Percentiles rank a stretch among this genome's conserved stretches.
Conservation (phyloP, 2,113 vertebrate genomes). For the Pseudolaguvia tuberculata region DNA sequence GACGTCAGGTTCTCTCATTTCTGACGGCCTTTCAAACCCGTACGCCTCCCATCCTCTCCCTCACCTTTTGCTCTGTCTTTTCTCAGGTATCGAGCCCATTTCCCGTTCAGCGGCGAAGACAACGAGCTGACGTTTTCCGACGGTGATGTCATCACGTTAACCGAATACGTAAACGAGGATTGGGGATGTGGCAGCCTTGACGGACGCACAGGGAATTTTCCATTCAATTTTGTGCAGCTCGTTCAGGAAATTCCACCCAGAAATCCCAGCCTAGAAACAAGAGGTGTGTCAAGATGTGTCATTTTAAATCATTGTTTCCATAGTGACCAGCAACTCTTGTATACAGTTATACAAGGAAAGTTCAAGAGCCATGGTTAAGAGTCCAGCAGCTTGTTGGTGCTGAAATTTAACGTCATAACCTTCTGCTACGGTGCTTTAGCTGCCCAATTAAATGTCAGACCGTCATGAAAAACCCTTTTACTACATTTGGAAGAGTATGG, state of each 20-base stretch:
- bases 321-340: too few species aligned
- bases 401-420: too few species aligned
- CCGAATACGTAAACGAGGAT: conserved; percentile 75
- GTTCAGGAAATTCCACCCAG: conserved; percentile 45
- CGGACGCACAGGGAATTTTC: conserved; percentile 72
- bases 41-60: not conserved
- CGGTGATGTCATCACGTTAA: conserved; percentile 75
- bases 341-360: too few species aligned
- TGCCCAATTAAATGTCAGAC: too few species aligned
- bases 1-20: conserved; percentile 23
- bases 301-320: not conserved
- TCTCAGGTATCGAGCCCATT: conserved; percentile 70
- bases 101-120: conserved; percentile 77
- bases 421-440: too few species aligned
- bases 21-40: not conserved
- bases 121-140: conserved; percentile 79
- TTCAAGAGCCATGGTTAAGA: too few species aligned
- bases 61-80: not conserved
- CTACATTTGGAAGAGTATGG: too few species aligned
- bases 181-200: conserved; percentile 78
- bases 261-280: not conserved
- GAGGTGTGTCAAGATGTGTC: conserved; percentile 10
- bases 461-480: too few species aligned
- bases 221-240: conserved; percentile 80
- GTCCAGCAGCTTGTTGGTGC: too few species aligned